A percentile compares a stretch with the other conserved stretches of the same genome.
These are phyloP conservation scores for Amphipyra berbera DNA, from an alignment of 2,888 invertebrate genomes.

Conservation along the genomic window DNA sequence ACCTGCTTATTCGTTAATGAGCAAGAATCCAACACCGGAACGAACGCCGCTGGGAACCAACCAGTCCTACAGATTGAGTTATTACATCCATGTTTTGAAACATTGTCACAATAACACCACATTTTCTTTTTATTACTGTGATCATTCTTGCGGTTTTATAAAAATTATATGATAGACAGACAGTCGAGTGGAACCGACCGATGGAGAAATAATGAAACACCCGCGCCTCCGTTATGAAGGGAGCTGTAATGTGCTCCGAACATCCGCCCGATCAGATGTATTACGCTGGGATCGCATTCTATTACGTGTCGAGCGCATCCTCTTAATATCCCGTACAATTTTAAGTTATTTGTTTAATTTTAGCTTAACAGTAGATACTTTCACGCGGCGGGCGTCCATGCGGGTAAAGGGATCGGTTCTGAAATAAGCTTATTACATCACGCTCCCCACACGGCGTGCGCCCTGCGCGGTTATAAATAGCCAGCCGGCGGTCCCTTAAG, in stretches of 20 bases:
- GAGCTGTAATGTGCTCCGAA: conserved; percentile 9
- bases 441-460: conserved; percentile 70
- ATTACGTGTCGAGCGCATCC: conserved; percentile 17
- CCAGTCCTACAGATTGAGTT: conserved; percentile 58
- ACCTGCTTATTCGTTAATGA: conserved; percentile 80
- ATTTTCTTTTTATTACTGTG: conserved; percentile 60
- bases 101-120: conserved; percentile 51
- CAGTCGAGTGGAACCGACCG: conserved; percentile 32
- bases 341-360: conserved; percentile 32
- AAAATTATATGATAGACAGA: conserved; percentile 50
- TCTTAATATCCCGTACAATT: conserved; percentile 30
- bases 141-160: conserved; percentile 52
- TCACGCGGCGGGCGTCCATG: conserved; percentile 45
- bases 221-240: conserved; percentile 15
- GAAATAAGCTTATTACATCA: conserved; percentile 81
- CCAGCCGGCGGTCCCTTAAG: conserved; percentile 84
- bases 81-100: conserved; percentile 50
- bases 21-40: conserved; percentile 77
- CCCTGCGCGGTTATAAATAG: conserved; percentile 84
- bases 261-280: conserved; percentile 21
- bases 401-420: conserved; percentile 67
- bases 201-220: conserved; percentile 34
- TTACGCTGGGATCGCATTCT: conserved; percentile 16
- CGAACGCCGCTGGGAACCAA: conserved; percentile 71
- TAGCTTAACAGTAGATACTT: conserved; percentile 42